phyloP scores from a whole-genome alignment of 2,888 invertebrate species.

The Nephrotoma flavescens region DNA sequence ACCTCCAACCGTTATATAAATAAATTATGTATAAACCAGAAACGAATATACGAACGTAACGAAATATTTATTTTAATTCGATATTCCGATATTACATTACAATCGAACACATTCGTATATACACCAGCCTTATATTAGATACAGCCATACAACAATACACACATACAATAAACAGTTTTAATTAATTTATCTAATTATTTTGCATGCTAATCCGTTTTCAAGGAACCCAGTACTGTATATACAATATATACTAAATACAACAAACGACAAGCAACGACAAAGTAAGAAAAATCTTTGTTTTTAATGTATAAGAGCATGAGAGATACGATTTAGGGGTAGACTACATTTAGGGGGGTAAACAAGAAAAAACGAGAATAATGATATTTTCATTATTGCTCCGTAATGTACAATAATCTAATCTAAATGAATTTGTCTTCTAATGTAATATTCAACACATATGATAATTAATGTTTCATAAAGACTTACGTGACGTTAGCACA shows the following conservation, averaged over 20 bases:
- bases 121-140: neutral
- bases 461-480: neutral
- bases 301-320: neutral
- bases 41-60: neutral
- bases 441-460: neutral
- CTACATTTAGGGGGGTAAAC: neutral
- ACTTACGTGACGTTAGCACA: neutral
- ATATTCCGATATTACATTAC: neutral
- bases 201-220: neutral
- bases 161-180: neutral
- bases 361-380: neutral
- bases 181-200: neutral
- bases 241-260: neutral
- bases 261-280: neutral
- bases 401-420: neutral
- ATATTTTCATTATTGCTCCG: neutral
- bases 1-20: neutral
- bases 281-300: neutral
- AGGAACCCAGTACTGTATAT: neutral
- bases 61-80: neutral
- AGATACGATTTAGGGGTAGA: neutral
- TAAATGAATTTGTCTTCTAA: neutral
- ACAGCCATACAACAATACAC: neutral
- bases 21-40: neutral
- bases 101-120: neutral